Conservation (phyloP, 2,888 invertebrate genomes). For the Tetranychus piercei region DNA sequence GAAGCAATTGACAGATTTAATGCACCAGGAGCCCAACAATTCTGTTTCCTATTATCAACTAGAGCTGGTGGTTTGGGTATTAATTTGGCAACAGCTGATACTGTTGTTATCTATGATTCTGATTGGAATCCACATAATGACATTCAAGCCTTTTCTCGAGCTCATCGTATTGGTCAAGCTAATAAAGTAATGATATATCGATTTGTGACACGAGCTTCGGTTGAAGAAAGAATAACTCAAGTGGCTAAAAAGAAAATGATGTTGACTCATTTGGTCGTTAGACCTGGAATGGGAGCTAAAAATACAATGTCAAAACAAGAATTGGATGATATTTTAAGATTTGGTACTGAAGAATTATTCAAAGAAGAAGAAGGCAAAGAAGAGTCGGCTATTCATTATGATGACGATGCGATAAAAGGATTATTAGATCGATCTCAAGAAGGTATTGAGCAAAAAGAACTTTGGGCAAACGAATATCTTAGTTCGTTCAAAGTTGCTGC, state of each 20-base stretch:
- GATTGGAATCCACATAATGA: conserved; percentile 99
- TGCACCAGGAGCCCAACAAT: conserved; percentile 83
- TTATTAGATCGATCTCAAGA: conserved; percentile 82
- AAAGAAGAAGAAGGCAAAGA: conserved; percentile 49
- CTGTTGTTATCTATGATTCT: conserved; percentile 95
- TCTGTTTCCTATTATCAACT: conserved; percentile 79
- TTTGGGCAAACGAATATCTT: conserved; percentile 96
- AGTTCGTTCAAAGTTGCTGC: conserved; percentile 95
- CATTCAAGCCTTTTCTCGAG: conserved; percentile 93
- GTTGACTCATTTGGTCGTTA: conserved; percentile 88
- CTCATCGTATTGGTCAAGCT: conserved; percentile 96
- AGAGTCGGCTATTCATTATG: conserved; percentile 80
- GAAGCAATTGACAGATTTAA: conserved; percentile 99
- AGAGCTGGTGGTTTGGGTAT: conserved; percentile 94
- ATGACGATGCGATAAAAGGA: conserved; percentile 80
- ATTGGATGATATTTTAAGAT: conserved; percentile 89
- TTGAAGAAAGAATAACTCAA: conserved; percentile 95
- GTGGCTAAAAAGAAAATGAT: conserved; percentile 98
- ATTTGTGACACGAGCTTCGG: conserved; percentile 94
- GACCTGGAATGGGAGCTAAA: conserved; percentile 89
- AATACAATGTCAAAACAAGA: conserved; percentile 96
- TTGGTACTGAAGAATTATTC: conserved; percentile 96
- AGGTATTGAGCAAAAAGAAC: conserved; percentile 88
- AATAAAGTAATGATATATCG: conserved; percentile 99
- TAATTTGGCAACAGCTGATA: conserved; percentile 95